Evolutionary conservation across 2,797 vertebrate species (phyloP).

Genomic region (Coregonus sp.): DNA sequence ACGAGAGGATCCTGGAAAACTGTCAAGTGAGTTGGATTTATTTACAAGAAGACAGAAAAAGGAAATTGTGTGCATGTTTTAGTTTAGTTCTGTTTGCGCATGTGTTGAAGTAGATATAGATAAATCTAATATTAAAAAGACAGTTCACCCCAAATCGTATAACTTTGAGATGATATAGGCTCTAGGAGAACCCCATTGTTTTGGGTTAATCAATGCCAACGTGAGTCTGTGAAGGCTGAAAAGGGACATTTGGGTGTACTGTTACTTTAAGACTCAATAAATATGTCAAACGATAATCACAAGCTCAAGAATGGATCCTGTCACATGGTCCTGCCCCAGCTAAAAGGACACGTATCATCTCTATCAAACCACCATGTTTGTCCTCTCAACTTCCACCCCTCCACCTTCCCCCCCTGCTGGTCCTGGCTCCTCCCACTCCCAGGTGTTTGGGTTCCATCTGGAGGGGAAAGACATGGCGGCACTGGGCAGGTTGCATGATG

Average conservation of each 20-base stretch:
- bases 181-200: neutral
- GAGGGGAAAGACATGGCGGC: constrained; percentile 67
- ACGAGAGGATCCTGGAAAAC: constrained; percentile 77
- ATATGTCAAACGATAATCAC: neutral
- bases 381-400: neutral
- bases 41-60: neutral
- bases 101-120: neutral
- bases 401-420: constrained; percentile 14
- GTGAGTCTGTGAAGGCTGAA: neutral
- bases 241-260: neutral
- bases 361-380: neutral
- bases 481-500: constrained; percentile 76
- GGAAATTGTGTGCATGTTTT: neutral
- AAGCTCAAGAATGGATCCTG: neutral
- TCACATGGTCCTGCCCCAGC: neutral
- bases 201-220: neutral
- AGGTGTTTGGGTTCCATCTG: constrained; percentile 78
- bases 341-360: neutral
- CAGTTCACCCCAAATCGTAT: neutral
- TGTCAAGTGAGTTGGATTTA: constrained; percentile 70
- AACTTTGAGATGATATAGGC: neutral
- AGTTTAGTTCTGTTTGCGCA: neutral
- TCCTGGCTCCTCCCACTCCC: constrained; percentile 30
- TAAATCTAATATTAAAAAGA: neutral
- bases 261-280: neutral